Base-by-base conservation (phyloP, 2,113 vertebrate genomes). In the Chaetodon auriga region DNA sequence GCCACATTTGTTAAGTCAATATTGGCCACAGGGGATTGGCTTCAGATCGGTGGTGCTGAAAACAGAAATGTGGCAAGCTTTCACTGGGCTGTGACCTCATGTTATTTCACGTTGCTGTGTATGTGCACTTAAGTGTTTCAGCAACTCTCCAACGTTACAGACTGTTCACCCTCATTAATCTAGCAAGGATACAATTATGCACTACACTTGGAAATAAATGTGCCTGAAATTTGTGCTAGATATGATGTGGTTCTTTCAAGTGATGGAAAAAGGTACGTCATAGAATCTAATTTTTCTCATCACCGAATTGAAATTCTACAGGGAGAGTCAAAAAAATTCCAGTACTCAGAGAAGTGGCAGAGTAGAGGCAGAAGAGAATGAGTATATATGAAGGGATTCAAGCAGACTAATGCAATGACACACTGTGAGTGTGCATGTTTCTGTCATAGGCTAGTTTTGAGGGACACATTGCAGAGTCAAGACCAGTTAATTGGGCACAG, bases 31-130 rank as follows among this genome's bases (percentile, higher is more conserved):
- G 55, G 77, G 80, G 75, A 90, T 86, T 78, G 78, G 83, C 66
- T 85, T 87, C 65, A 74, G 86, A 87, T 87, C 90, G 90, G 71
- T 64, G 84, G 65, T 65, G 82, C 81, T 46, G 69, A 85, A 89
- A 90, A 77, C 54, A 81, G 73, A 77, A 90, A 82, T 74, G 74
- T 36, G 60, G 48, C 62, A 70, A 81, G 64, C 77, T 61, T 72
- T 66, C 51, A 72, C 76, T 76, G 53, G 21, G 62, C 77, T 86
- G 54, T 55, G 82, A 75, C 71, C 83, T 78, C 45, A 64, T 66
- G 62, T 78, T 66, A 73, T 88, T 92, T 80, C 73, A 80, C 70
- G 69, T 21, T 21, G n/a, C 77, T 9, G 48, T 57, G 65, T 76
- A 60, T 81, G 72, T 77, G 75, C 61, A 81, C 54, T 58, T 54